Evolutionary conservation across 2,888 invertebrate genomes (phyloP), one percentile per base, ranked within the genome.

Genomic region (Choristoneura rosaceana): DNA sequence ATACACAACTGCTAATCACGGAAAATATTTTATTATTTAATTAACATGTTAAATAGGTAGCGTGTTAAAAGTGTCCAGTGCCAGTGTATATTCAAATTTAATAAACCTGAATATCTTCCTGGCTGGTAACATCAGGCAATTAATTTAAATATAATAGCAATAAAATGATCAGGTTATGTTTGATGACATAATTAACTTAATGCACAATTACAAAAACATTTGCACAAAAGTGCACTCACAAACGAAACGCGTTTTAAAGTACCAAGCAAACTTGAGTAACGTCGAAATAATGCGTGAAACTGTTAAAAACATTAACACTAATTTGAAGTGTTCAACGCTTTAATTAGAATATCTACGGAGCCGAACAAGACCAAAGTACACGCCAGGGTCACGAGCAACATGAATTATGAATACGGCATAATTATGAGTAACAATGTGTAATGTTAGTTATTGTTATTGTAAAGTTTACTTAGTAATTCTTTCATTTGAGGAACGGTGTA

Each of bases 301-400:
- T 10, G 43, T 71, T 47, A 55, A 55, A 33, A 52, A 17, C 67
- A 50, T 62, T 63, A 62, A 41, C 58, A 59, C 63, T 64, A 59
- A 71, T 67, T 55, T 66, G 12, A 33, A 45, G 17, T 58, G 12
- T 25, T 38, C 47, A 62, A 67, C 12, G 43, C 55, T 62, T 60
- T 71, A 67, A 73, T 73, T 73, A 64, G 45, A 55, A 15, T 62
- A 63, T 10, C 47, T 55, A 50, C 33, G 41, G 59, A 59, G 50
- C n/a, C 43, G 60, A 71, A 33, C 68, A 63, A 50, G 41, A 68
- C 50, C 59, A 73, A 68, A 64, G 63, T 59, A 68, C 68, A 55
- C 17, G 50, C 10, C 71, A 64, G 58, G 68, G 71, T 63, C 41
- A 50, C 25, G 17, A 52, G 17, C 41, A 61, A 61, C 52, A 60